Evolutionary conservation across 2,113 vertebrate genomes (phyloP).

Genomic region (Telmatochromis sp.): DNA sequence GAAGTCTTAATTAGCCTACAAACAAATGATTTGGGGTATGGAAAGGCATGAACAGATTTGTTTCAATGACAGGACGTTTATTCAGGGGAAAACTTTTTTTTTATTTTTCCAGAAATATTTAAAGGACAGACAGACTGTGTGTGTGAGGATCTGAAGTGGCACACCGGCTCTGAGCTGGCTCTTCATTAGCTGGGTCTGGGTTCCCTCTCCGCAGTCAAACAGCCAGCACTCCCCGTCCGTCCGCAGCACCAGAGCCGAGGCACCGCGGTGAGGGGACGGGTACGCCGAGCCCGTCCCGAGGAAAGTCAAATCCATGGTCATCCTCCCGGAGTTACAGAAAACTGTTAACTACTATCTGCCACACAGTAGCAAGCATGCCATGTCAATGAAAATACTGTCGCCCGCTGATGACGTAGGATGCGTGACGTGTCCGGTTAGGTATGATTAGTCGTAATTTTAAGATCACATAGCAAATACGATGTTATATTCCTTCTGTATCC

Average conservation of each 20-base stretch:
- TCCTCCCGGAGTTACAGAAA: conserved; percentile 3
- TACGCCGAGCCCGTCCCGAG: conserved; percentile 87
- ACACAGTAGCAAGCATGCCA: accelerated
- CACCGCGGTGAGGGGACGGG: conserved; percentile 80
- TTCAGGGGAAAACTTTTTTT: not conserved
- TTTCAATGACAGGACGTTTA: not conserved
- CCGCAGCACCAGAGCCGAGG: conserved; percentile 82
- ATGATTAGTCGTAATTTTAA: not conserved
- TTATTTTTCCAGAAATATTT: not conserved
- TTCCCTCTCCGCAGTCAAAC: conserved; percentile 95
- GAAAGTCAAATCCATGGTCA: conserved; percentile 89
- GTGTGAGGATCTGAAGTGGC: not conserved
- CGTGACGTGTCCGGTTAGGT: not conserved
- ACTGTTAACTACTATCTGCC: not conserved
- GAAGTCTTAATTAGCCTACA: not conserved
- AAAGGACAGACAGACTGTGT: not conserved
- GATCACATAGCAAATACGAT: not conserved
- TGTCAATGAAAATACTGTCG: not conserved
- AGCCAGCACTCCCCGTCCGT: conserved; percentile 86
- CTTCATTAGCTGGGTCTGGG: conserved; percentile 89
- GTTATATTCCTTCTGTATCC: not conserved
- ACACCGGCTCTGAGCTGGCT: conserved; percentile 82
- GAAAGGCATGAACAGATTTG: not conserved
- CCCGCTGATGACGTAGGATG: conserved; percentile 9
- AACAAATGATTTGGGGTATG: not conserved